These are phyloP conservation scores for Corythornis madagascariensis DNA, from an alignment of 2,113 vertebrate genomes.

Conservation along the genomic window DNA sequence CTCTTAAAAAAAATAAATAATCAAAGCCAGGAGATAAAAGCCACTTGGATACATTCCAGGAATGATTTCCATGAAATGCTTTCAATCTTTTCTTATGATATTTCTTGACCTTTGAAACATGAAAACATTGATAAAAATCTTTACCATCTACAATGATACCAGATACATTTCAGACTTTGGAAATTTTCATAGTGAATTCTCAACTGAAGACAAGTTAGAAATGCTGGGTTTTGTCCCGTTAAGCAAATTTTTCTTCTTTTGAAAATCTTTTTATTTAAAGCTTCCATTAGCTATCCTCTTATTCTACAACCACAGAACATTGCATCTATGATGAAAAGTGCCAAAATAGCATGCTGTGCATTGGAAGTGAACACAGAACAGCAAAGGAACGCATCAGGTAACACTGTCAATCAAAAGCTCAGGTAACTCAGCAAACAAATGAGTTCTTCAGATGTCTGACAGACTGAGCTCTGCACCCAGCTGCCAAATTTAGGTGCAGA, in stretches of 20 bases:
- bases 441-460: constrained; percentile 58
- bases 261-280: not conserved
- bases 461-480: constrained; percentile 26
- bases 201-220: not conserved
- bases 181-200: constrained; percentile 24
- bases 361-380: not conserved
- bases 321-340: not conserved
- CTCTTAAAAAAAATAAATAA: not conserved
- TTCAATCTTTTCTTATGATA: constrained; percentile 56
- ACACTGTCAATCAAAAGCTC: constrained; percentile 41
- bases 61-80: constrained; percentile 57
- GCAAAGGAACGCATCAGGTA: not conserved
- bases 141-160: constrained; percentile 5
- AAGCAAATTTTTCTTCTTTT: not conserved
- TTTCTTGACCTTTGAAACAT: constrained; percentile 60
- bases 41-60: constrained; percentile 59
- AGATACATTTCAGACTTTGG: not conserved
- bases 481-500: constrained; percentile 54
- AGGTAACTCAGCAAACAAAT: constrained; percentile 67
- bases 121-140: constrained; percentile 44
- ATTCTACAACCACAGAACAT: constrained; percentile 12
- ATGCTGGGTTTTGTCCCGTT: not conserved
- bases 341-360: constrained; percentile 30
- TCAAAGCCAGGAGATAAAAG: constrained; percentile 41
- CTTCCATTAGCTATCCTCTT: constrained; percentile 5